These are phyloP conservation scores for Trachelus troglodyta DNA, from an alignment of 2,888 invertebrate species.

Conservation along the genomic window DNA sequence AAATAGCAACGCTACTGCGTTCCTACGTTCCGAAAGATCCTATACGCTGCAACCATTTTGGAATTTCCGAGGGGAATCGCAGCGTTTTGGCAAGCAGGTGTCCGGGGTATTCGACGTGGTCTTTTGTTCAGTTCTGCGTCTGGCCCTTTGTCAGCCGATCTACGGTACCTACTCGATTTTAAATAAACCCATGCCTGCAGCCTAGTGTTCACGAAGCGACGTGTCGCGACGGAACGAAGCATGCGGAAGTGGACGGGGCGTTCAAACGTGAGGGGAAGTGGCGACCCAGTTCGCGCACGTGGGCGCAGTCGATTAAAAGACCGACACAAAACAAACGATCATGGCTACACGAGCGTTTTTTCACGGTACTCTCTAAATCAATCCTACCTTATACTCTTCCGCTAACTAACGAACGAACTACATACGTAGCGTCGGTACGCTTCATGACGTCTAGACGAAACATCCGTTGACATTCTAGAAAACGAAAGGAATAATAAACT, in stretches of 20 bases:
- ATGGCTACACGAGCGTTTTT: background rate
- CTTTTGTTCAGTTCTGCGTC: background rate
- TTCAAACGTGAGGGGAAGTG: slow-evolving; percentile 46
- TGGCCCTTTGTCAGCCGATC: background rate
- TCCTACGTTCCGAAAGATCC: background rate
- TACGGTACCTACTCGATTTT: background rate
- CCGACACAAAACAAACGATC: slow-evolving; percentile 2
- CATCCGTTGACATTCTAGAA: background rate
- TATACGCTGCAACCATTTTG: background rate
- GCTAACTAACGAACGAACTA: background rate
- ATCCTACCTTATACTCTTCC: background rate
- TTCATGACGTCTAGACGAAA: background rate
- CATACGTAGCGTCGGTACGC: background rate
- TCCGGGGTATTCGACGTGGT: background rate
- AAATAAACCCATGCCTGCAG: background rate
- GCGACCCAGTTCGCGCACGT: slow-evolving; percentile 42
- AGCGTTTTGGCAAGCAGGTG: background rate
- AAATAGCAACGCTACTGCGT: background rate
- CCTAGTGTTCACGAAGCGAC: background rate
- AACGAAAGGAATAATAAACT: background rate
- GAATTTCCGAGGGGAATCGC: background rate
- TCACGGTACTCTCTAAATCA: background rate
- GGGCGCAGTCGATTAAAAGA: slow-evolving; percentile 8
- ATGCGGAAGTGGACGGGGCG: slow-evolving; percentile 43
- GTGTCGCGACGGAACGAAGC: slow-evolving; percentile 22